phyloP scores from a whole-genome alignment of 2,797 vertebrate species.

The Orientallactaga sibirica region DNA sequence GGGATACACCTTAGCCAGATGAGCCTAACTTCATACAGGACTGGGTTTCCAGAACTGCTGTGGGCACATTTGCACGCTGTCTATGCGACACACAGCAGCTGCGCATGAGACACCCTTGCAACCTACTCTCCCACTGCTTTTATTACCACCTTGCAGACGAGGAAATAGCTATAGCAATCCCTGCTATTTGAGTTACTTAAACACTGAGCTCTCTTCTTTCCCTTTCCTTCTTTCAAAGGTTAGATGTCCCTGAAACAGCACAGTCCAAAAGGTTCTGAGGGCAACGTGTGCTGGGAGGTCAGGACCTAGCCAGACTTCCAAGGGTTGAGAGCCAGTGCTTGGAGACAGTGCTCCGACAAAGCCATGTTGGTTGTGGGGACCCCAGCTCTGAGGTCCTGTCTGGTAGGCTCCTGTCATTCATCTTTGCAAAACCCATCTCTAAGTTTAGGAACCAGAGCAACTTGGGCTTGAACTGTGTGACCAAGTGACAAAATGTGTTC shows the following conservation, averaged over 20 bases:
- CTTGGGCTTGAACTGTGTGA: conserved; percentile 18
- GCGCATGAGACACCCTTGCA: neutral
- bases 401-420: too few species aligned
- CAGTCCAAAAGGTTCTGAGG: neutral
- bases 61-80: conserved; percentile 17
- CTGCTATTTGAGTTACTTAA: neutral
- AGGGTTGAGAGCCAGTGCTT: neutral
- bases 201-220: neutral
- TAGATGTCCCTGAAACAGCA: conserved; percentile 6
- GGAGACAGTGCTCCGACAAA: neutral
- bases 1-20: neutral
- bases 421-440: neutral
- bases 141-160: neutral
- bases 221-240: conserved; percentile 4
- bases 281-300: neutral
- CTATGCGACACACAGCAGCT: neutral
- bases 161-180: neutral
- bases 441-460: neutral
- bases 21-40: neutral
- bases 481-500: conserved; percentile 4
- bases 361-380: neutral
- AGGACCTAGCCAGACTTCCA: neutral
- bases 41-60: neutral
- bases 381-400: neutral
- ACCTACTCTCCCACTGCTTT: neutral